Conservation (phyloP, 2,888 invertebrate genomes). For the Pollenia labialis region DNA sequence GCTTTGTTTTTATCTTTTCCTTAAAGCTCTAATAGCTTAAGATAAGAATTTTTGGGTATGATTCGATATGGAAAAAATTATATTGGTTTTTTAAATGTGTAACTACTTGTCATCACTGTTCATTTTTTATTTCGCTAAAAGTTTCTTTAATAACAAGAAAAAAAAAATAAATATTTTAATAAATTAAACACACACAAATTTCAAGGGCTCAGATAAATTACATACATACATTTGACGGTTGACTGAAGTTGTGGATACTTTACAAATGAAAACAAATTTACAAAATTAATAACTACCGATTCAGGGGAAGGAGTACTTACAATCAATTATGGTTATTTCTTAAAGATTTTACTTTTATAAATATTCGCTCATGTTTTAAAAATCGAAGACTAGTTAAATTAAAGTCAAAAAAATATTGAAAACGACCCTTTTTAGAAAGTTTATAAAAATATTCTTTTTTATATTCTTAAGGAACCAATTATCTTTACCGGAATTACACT, state of each 20-base stretch:
- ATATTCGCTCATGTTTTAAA: too few relatives aligned
- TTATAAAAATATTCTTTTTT: too few relatives aligned
- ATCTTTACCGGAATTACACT: too few relatives aligned
- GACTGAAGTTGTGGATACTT: slow-evolving; percentile 50
- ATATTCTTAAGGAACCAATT: too few relatives aligned
- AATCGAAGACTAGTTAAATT: too few relatives aligned
- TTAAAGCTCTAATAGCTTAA: slow-evolving; percentile 20
- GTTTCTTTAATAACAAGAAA: slow-evolving; percentile 6
- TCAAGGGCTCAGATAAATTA: slow-evolving; percentile 62
- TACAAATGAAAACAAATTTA: slow-evolving; percentile 11
- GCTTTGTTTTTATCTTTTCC: slow-evolving; percentile 13
- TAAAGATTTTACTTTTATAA: too few relatives aligned
- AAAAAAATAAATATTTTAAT: slow-evolving; percentile 12
- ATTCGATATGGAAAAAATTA: background rate
- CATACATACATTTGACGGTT: slow-evolving; percentile 58
- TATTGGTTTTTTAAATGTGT: slow-evolving; percentile 8
- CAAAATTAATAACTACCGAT: slow-evolving; percentile 4
- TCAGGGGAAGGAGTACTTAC: background rate
- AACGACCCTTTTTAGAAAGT: too few relatives aligned
- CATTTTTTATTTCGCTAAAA: slow-evolving; percentile 4
- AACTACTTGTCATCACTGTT: slow-evolving; percentile 25
- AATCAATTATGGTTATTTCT: too few relatives aligned
- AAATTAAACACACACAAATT: slow-evolving; percentile 47
- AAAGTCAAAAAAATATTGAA: too few relatives aligned
- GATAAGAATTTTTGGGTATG: background rate